phyloP scores from a whole-genome alignment of 2,797 vertebrate genomes.

The Xerus rutilus region DNA sequence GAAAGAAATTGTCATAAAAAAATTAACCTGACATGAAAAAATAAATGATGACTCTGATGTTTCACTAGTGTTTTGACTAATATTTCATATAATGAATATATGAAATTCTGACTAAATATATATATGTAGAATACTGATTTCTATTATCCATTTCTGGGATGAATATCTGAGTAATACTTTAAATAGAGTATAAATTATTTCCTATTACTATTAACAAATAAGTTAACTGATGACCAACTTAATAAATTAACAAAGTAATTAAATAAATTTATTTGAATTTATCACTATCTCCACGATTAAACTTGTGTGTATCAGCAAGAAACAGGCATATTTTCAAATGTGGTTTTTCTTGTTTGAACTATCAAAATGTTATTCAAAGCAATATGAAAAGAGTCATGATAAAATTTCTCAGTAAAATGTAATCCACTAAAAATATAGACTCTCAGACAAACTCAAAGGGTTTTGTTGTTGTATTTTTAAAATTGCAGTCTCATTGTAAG shows the following conservation, averaged over 20 bases:
- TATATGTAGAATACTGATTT: not conserved
- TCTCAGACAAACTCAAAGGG: not conserved
- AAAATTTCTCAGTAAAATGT: not conserved
- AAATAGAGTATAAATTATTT: not conserved
- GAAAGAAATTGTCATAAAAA: conserved; percentile 28
- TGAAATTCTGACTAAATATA: conserved; percentile 28
- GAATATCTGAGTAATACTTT: not conserved
- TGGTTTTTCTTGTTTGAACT: conserved; percentile 27
- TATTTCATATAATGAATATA: not conserved
- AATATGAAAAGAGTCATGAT: not conserved
- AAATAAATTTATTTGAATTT: not conserved
- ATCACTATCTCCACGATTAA: not conserved
- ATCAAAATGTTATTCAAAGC: conserved; percentile 16
- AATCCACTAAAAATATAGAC: not conserved
- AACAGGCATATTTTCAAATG: conserved; percentile 4
- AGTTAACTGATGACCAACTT: not conserved
- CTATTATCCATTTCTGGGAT: not conserved
- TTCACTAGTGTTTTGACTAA: not conserved
- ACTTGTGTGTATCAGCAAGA: not conserved
- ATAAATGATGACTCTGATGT: not conserved
- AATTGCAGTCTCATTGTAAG: not conserved
- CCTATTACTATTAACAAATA: not conserved
- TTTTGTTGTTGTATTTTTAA: not conserved
- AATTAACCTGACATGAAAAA: not conserved
- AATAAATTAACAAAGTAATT: not conserved